Evolutionary conservation across 2,888 invertebrate species (phyloP), one percentile per base, ranked within the genome.

Genomic region (Archips crataeganus): DNA sequence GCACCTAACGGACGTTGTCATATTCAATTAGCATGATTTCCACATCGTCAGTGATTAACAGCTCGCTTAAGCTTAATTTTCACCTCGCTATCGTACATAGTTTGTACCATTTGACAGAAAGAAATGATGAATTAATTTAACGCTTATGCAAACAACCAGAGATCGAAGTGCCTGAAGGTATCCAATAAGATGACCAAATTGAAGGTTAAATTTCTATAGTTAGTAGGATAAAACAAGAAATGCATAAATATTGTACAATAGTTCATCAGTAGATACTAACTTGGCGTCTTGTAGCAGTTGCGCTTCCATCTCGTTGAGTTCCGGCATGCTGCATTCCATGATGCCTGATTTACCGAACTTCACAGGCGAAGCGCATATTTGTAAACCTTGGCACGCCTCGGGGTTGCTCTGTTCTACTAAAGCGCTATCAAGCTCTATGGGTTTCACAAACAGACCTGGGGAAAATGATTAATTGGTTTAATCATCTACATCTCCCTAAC

Each of bases 391-490:
- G 61, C 92, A 92, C 71, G 84, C 85, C 13, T 77, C 77, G 0
- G 92, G 89, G 57, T 89, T 80, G 0, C 63, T 82, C 68, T 93
- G 93, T 69, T 93, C 89, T 0, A 94, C 93, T 2, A 94, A 76
- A 0, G 92, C 94, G 49, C 94, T 93, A 81, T 93, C 93, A 47
- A 93, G 85, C 74, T 86, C 86, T 2, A 90, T 76, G 0, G 88
- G 81, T 66, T 76, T 81, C 77, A 87, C 88, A 76, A 91, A 91
- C 0, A 93, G 71, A 74, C 94, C 94, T 94, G 75, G 2, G 39
- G 36, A 71, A 32, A 32, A 57, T 3, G 11, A 32, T 32, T 32
- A 32, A 32, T 57, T 2, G 11, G 32, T 32, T 11, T 32, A 32
- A 57, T 57, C 23, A 23, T 23, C 1, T 23, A 23, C 23, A 23